Evolutionary conservation across 2,888 invertebrate species (phyloP), one percentile per base, ranked within the genome.

Genomic region (Drosophila neonasuta): DNA sequence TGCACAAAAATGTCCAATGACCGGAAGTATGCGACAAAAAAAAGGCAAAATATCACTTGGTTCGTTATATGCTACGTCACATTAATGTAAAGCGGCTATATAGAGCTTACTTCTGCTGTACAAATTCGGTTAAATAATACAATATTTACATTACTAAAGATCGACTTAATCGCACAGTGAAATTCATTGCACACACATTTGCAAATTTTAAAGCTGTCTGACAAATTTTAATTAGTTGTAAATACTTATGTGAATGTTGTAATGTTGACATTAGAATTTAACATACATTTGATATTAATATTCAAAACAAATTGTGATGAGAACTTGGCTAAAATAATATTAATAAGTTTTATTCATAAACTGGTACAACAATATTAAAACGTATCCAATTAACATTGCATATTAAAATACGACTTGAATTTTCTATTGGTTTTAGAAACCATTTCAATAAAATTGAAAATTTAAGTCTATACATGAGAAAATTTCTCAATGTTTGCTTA

Each of bases 1-100:
- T 65, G 63, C 68, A 60, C 62, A 63, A 69, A 65, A 77, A 61
- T 68, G 50, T 55, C 48, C 71, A 72, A 60, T 77, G 72, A 59
- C 67, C 65, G 65, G 65, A 70, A 70, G 66, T 46, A 50, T 17
- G 45, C 50, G 32, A 24, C 24, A 24, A 24, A 24, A 13, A 44
- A 44, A 24, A 9, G 29, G 13, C 15, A 49, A 41, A 57, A 50
- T 45, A 45, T 34, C 39, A 15, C 39, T 41, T 41, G 39, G 41
- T 46, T 63, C 44, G 65, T 50, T 41, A 46, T 41, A 29, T 24
- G 10, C 34, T 52, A 32, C 15, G 32, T n/a, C 9, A 32, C 46
- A 56, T 56, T 32, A 45, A 13, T 32, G 46, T 20, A 13, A 5
- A 24, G 41, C 8, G 34, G 34, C 15, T 34, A 36, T 51, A 45